Conservation (phyloP, 2,797 vertebrate genomes). For the Platyrinchus mystaceus region DNA sequence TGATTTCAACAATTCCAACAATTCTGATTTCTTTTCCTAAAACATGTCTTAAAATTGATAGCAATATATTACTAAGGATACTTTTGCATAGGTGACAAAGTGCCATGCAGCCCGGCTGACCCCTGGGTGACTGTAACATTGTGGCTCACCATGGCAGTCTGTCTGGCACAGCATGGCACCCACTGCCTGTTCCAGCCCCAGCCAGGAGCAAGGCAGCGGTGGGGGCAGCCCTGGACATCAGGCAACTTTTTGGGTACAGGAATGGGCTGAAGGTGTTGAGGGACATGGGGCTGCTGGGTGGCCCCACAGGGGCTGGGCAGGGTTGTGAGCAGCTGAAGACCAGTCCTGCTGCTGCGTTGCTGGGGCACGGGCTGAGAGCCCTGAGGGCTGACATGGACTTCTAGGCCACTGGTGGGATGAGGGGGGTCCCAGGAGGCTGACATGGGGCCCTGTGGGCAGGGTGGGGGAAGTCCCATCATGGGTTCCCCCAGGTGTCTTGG, state of each 20-base stretch:
- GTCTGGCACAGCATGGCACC: accelerated
- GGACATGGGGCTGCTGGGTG: neutral
- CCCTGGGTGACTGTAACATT: accelerated
- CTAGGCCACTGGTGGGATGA: too few relatives aligned
- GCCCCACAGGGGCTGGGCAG: neutral
- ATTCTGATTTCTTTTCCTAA: neutral
- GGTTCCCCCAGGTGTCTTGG: accelerated
- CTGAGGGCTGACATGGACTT: too few relatives aligned
- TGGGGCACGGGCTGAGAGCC: neutral
- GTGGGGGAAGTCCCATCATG: too few relatives aligned
- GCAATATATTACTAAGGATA: neutral
- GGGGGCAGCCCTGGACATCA: accelerated
- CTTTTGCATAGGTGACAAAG: neutral
- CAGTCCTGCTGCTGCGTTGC: accelerated
- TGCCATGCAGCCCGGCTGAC: neutral
- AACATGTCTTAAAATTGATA: neutral
- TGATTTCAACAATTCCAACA: neutral
- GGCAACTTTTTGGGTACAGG: neutral
- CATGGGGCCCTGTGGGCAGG: neutral
- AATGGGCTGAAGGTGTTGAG: neutral
- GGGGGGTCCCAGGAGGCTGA: neutral
- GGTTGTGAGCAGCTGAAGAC: neutral
- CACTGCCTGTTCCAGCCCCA: neutral
- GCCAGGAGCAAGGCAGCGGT: neutral
- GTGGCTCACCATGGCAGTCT: accelerated